Percentiles rank a stretch among this genome's conserved stretches.
Conservation (phyloP, 2,888 invertebrate species). For the Cerastoderma edule region DNA sequence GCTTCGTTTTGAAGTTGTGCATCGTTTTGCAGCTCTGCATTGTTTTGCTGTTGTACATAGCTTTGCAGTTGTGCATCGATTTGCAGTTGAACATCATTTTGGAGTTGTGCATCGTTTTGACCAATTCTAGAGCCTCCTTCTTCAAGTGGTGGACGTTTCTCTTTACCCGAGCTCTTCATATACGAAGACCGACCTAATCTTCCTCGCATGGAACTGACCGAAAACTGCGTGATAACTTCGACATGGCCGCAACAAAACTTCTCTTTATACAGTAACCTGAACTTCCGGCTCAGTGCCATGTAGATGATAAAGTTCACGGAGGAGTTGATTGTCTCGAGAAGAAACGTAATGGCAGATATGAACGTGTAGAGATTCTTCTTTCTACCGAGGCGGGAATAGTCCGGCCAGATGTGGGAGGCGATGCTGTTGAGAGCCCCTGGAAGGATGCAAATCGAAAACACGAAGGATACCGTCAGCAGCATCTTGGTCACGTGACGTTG, state of each 20-base stretch:
- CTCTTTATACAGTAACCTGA: constrained; percentile 71
- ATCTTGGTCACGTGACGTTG: constrained; percentile 74
- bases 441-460: constrained; percentile 75
- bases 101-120: too few relatives aligned
- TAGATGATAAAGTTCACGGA: constrained; percentile 78
- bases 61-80: too few relatives aligned
- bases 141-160: neutral
- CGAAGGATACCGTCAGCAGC: constrained; percentile 73
- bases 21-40: too few relatives aligned
- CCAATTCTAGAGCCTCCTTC: constrained; percentile 1
- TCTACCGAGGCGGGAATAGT: constrained; percentile 66
- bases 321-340: constrained; percentile 76
- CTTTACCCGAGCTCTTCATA: neutral
- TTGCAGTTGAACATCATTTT: too few relatives aligned
- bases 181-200: constrained; percentile 33
- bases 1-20: too few relatives aligned
- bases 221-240: constrained; percentile 44
- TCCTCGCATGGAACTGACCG: constrained; percentile 48
- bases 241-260: constrained; percentile 71
- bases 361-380: constrained; percentile 65
- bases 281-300: constrained; percentile 75
- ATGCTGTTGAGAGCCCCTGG: constrained; percentile 78
- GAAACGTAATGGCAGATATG: constrained; percentile 69
- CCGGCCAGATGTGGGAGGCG: constrained; percentile 59
- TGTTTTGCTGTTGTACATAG: too few relatives aligned